phyloP scores from a whole-genome alignment of 2,888 invertebrate species.

The Caenorhabditis drosophilae region DNA sequence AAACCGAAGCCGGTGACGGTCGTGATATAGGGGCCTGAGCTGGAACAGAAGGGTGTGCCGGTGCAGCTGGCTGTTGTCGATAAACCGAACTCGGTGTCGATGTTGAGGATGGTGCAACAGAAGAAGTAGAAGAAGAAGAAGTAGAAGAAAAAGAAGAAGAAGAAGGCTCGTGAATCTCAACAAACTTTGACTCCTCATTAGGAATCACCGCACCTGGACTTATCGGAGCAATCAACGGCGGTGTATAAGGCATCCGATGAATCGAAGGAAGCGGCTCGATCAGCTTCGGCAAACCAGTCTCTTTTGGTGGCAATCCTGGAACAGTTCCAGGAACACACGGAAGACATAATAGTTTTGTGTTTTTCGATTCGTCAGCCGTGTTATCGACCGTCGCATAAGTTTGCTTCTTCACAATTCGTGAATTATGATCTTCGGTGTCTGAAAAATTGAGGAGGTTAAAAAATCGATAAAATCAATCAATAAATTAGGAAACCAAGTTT shows the following conservation, averaged over 20 bases:
- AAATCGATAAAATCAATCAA: not conserved
- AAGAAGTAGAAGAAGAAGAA: not conserved
- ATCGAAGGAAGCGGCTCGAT: slow-evolving; percentile 32
- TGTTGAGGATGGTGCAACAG: not conserved
- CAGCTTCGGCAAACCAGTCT: slow-evolving; percentile 22
- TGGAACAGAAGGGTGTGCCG: slow-evolving; percentile 4
- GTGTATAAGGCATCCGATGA: slow-evolving; percentile 18
- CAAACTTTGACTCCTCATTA: slow-evolving; percentile 20
- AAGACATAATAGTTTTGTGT: slow-evolving; percentile 31
- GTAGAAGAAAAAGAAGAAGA: slow-evolving; percentile 13
- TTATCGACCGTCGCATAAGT: slow-evolving; percentile 21
- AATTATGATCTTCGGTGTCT: not conserved
- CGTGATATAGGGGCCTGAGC: not conserved
- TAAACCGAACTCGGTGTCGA: too few species aligned
- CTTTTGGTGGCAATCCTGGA: slow-evolving; percentile 21
- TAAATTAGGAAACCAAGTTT: not conserved
- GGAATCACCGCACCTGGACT: slow-evolving; percentile 21
- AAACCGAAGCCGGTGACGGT: not conserved
- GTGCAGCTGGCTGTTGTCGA: not conserved
- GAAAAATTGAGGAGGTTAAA: not conserved
- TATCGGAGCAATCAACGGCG: slow-evolving; percentile 19
- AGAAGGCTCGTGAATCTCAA: slow-evolving; percentile 15
- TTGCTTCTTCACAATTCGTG: not conserved
- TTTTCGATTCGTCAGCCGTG: slow-evolving; percentile 24
- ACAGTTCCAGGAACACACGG: slow-evolving; percentile 29